Conservation (phyloP, 2,888 invertebrate species). For the Mellilla xanthometata region DNA sequence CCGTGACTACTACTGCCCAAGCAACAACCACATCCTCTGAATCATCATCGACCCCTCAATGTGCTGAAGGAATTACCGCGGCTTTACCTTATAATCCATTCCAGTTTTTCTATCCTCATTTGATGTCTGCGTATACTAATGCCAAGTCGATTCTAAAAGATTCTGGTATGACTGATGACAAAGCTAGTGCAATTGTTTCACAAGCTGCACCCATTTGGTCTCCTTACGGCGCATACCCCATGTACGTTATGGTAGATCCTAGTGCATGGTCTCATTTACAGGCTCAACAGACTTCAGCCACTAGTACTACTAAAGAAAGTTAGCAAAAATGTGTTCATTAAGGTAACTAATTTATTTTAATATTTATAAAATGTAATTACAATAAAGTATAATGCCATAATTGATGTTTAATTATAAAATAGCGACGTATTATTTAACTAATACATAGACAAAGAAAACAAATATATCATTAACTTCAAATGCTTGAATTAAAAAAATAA, state of each 20-base stretch:
- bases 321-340: too few species aligned
- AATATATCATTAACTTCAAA: too few species aligned
- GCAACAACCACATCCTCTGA: slow-evolving; percentile 37
- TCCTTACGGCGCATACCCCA: slow-evolving; percentile 56
- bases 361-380: slow-evolving; percentile 18
- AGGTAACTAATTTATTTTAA: slow-evolving; percentile 1
- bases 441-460: too few species aligned
- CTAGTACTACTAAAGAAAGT: slow-evolving; percentile 29
- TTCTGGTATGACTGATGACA: slow-evolving; percentile 50
- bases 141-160: slow-evolving; percentile 58
- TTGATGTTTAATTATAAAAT: too few species aligned
- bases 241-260: slow-evolving; percentile 69
- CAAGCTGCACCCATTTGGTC: slow-evolving; percentile 56
- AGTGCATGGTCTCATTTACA: slow-evolving; percentile 54
- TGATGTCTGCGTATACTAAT: slow-evolving; percentile 62
- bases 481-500: not conserved
- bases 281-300: slow-evolving; percentile 37
- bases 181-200: slow-evolving; percentile 38
- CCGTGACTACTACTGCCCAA: slow-evolving; percentile 12
- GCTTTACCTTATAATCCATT: slow-evolving; percentile 51
- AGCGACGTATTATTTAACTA: too few species aligned
- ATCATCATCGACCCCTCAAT: slow-evolving; percentile 36
- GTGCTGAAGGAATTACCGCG: slow-evolving; percentile 36
- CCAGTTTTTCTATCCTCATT: slow-evolving; percentile 65
- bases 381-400: too few species aligned